Percentiles rank a stretch among this genome's conserved stretches.
phyloP scores from a whole-genome alignment of 1,140 invertebrate genomes.

The Pissodes strobi region DNA sequence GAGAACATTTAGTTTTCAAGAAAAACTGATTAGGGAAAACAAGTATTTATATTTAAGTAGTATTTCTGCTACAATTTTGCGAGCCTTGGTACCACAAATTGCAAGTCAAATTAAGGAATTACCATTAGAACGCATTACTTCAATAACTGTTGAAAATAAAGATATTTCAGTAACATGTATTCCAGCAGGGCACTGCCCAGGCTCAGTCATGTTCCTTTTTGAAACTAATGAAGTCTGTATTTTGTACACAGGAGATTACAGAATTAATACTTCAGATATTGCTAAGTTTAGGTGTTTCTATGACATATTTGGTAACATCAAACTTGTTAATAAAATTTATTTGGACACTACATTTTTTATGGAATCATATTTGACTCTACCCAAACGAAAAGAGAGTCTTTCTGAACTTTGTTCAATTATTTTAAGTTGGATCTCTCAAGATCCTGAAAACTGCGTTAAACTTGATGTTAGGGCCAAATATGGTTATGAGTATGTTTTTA shows the following conservation, averaged over 20 bases:
- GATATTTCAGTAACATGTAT: conserved; percentile 62
- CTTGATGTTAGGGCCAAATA: conserved; percentile 61
- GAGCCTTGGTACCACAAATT: conserved; percentile 36
- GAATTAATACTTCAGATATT: conserved; percentile 61
- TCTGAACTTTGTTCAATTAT: conserved; percentile 58
- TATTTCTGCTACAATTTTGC: conserved; percentile 56
- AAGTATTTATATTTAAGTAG: conserved; percentile 57
- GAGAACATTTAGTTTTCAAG: conserved; percentile 36
- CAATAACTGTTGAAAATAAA: conserved; percentile 39
- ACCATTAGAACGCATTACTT: conserved; percentile 40
- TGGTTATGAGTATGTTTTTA: conserved; percentile 66
- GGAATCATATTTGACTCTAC: conserved; percentile 59
- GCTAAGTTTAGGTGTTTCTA: conserved; percentile 63
- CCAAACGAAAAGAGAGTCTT: conserved; percentile 62
- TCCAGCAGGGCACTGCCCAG: conserved; percentile 72
- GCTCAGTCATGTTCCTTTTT: conserved; percentile 76
- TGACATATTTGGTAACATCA: conserved; percentile 55
- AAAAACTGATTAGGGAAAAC: conserved; percentile 39
- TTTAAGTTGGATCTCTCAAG: conserved; percentile 60
- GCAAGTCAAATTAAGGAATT: conserved; percentile 50
- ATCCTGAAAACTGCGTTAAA: conserved; percentile 58
- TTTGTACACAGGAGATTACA: conserved; percentile 75
- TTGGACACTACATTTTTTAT: conserved; percentile 73
- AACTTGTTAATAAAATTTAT: conserved; percentile 66
- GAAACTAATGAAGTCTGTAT: conserved; percentile 57